A percentile compares a stretch with the other conserved stretches of the same genome.
These are phyloP conservation scores for Trachops cirrhosus DNA, from an alignment of 2,797 vertebrate species.

Conservation along the genomic window DNA sequence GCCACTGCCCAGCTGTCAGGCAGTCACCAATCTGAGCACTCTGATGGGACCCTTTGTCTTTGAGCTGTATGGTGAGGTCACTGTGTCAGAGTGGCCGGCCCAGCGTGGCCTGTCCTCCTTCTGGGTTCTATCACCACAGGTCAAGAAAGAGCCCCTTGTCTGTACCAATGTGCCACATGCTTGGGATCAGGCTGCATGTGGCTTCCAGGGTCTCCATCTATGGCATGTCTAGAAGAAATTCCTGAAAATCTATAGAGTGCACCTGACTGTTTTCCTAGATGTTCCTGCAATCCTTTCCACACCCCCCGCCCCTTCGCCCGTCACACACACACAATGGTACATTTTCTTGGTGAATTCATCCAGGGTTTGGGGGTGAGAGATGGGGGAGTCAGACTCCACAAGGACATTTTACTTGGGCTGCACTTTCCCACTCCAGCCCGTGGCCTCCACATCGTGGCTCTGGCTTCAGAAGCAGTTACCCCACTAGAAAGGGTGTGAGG, in stretches of 20 bases:
- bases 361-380: accelerated
- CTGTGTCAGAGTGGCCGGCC: accelerated
- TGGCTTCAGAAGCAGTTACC: neutral
- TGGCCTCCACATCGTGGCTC: neutral
- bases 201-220: neutral
- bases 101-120: neutral
- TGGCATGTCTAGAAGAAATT: neutral
- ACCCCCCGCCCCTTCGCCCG: accelerated
- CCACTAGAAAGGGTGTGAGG: neutral
- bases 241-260: neutral
- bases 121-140: neutral
- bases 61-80: neutral
- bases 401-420: neutral
- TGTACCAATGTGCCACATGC: neutral
- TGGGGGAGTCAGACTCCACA: neutral
- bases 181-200: neutral
- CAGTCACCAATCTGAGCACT: neutral
- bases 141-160: neutral
- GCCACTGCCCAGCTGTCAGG: accelerated
- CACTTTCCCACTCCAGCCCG: too few species aligned
- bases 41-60: too few species aligned
- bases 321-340: neutral
- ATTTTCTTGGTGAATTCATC: neutral
- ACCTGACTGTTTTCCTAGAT: neutral
- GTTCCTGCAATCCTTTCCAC: neutral